These are phyloP conservation scores for Glyphotaelius pellucidus DNA, from an alignment of 2,888 invertebrate species.

Conservation along the genomic window DNA sequence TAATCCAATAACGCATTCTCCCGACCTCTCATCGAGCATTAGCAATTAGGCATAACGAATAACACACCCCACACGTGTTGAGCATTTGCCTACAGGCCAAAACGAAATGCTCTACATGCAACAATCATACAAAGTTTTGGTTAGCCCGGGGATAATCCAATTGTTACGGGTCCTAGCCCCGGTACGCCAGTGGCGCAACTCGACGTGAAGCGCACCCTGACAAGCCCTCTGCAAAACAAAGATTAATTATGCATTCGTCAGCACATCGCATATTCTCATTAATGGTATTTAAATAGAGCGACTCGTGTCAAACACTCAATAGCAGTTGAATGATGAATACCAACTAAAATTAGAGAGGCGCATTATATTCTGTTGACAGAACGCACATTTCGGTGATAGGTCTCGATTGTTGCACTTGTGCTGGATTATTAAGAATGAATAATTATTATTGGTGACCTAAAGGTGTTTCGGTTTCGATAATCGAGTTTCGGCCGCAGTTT, in stretches of 20 bases:
- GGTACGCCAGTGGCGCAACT: background rate
- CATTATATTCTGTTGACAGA: background rate
- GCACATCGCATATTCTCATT: background rate
- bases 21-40: background rate
- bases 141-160: background rate
- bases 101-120: background rate
- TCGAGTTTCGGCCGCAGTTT: too few species aligned
- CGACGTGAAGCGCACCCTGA: background rate
- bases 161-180: background rate
- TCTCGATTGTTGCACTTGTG: background rate
- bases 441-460: too few species aligned
- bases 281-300: background rate
- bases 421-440: too few species aligned
- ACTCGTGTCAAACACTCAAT: background rate
- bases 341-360: background rate
- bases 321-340: background rate
- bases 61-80: background rate
- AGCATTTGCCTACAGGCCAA: background rate
- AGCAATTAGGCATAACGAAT: background rate
- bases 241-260: background rate
- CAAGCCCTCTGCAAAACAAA: background rate
- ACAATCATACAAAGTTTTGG: background rate
- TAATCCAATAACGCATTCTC: background rate
- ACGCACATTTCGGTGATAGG: background rate
- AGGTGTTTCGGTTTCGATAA: too few species aligned